Evolutionary conservation across 37 sponge, comb jelly and placozoan genomes (phyloP), one percentile per base, ranked within the genome.

Genomic region (Axinella damicornis): DNA sequence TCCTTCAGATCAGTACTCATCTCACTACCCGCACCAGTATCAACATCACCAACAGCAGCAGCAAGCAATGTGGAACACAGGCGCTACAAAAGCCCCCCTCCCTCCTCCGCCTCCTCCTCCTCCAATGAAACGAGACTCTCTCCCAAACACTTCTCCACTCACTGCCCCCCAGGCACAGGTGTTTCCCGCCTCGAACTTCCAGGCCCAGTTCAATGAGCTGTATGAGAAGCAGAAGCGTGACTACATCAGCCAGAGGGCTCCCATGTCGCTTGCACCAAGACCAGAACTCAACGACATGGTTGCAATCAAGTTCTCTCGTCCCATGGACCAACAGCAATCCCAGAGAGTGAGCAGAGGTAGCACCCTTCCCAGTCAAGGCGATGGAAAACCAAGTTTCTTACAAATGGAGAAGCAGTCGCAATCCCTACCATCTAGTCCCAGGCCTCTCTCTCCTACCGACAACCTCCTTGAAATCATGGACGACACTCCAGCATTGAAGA

Each of bases 371-470:
- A 64, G 16, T 38, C 64, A n/a, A 1, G 16, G 22, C 2, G 53
- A 71, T 6, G 41, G 20, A 21, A 22, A 19, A 46, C 9, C 46
- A 9, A 46, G 9, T 46, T 46, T 46, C 46, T 46, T 30, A 11
- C 68, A 32, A 32, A 71, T 72, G 72, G 55, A 74, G 36, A 74
- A 65, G 40, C 27, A 52, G 22, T 70, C 86, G 33, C 78, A 40
- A 1, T 88, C 89, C 35, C 83, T 88, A 12, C 89, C 89, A 13
- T 75, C 82, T 21, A 81, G 83, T n/a, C 89, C 89, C 4, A 53
- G 77, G 54, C 68, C 71, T 6, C n/a, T 39, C 4, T 87, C 88
- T 12, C 86, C 86, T 22, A 25, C 31, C 1, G 52, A 33, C 35
- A 71, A 28, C 52, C 59, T 63, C 22, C n/a, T 38, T 15, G 84